Percentiles rank a stretch among this genome's conserved stretches.
Conservation (phyloP, 2,797 vertebrate species). For the Craterocephalus amniculus region DNA sequence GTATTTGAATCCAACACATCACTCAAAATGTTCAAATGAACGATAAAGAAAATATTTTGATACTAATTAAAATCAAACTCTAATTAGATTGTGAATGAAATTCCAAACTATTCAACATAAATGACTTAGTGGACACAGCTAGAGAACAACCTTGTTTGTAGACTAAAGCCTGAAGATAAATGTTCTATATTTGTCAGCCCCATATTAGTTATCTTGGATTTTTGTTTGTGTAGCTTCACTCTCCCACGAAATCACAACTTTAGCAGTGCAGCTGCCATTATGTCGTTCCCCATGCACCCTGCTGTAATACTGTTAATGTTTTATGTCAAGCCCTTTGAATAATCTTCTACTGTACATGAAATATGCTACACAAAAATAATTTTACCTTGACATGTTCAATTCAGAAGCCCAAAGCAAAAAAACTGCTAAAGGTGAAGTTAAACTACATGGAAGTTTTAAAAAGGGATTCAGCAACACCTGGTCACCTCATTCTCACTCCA, state of each 20-base stretch:
- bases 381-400: not conserved
- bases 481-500: constrained; percentile 52
- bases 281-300: not conserved
- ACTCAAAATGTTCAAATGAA: not conserved
- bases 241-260: constrained; percentile 9
- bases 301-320: not conserved
- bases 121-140: not conserved
- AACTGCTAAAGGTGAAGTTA: not conserved
- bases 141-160: not conserved
- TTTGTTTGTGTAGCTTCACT: not conserved
- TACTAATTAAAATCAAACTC: not conserved
- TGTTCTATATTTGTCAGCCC: constrained; percentile 13
- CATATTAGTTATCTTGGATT: not conserved
- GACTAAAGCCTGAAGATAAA: constrained; percentile 1
- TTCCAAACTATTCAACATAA: not conserved
- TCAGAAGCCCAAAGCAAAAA: not conserved
- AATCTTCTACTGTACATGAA: no score
- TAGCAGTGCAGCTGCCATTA: not conserved
- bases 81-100: not conserved
- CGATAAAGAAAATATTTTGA: not conserved
- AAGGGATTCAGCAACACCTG: not conserved
- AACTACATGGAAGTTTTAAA: not conserved
- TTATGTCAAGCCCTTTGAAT: not conserved
- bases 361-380: not conserved
- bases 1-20: not conserved